Conservation (phyloP, 2,113 vertebrate genomes). For the Xiphias gladius region DNA sequence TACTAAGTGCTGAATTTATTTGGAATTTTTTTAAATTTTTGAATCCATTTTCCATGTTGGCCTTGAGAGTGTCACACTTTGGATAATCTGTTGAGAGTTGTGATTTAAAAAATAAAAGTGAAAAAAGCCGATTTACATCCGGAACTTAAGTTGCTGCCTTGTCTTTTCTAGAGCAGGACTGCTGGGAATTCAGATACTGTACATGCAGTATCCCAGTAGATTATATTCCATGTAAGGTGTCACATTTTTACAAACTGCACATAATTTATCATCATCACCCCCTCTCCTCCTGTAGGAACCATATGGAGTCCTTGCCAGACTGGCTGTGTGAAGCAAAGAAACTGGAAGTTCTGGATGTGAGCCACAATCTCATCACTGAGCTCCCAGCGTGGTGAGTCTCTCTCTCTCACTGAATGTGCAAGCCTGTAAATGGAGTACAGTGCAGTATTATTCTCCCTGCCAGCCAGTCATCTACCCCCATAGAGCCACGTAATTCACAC, state of each 20-base stretch:
- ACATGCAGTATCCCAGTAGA: background rate
- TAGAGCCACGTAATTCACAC: conserved; percentile 73
- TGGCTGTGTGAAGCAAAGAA: conserved; percentile 96
- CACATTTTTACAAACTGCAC: conserved; percentile 16
- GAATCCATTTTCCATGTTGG: background rate
- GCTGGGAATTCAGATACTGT: background rate
- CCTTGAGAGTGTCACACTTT: background rate
- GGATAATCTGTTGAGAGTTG: background rate
- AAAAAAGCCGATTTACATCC: background rate
- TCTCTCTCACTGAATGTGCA: conserved; percentile 43
- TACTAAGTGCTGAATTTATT: background rate
- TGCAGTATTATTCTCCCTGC: conserved; percentile 50
- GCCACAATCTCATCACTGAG: conserved; percentile 93
- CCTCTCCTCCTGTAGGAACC: conserved; percentile 86
- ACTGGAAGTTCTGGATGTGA: conserved; percentile 94
- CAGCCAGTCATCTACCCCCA: conserved; percentile 57
- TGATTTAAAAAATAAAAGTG: background rate
- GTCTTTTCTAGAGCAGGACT: conserved; percentile 1
- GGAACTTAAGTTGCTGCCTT: background rate
- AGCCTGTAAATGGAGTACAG: conserved; percentile 61
- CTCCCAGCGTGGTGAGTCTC: conserved; percentile 92
- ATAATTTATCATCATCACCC: conserved; percentile 47
- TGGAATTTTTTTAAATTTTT: background rate
- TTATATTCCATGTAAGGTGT: background rate
- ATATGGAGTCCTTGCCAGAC: conserved; percentile 91